Evolutionary conservation across 2,888 invertebrate species (phyloP).

Genomic region (Scrobipalpa atriplicella): DNA sequence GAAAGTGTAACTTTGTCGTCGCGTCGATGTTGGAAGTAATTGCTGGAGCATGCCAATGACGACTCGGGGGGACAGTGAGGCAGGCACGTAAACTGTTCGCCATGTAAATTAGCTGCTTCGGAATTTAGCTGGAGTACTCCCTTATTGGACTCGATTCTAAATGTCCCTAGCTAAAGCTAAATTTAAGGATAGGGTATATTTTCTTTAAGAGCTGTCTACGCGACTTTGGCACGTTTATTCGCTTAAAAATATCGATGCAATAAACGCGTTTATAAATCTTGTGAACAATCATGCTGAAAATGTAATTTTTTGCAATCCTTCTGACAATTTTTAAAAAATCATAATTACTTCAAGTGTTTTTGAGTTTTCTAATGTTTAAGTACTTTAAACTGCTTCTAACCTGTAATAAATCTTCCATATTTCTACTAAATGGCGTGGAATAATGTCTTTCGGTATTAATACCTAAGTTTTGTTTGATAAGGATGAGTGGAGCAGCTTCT

Average conservation of each 20-base stretch:
- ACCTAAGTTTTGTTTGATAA: constrained; percentile 43
- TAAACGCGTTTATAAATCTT: too few species aligned
- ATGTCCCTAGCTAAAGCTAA: too few species aligned
- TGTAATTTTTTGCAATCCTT: too few species aligned
- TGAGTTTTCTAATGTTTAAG: background rate
- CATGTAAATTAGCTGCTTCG: constrained; percentile 32
- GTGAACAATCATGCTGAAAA: too few species aligned
- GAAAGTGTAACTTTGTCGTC: background rate
- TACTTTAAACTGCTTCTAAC: background rate
- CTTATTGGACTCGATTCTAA: background rate
- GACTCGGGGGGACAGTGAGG: constrained; percentile 32
- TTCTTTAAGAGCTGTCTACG: too few species aligned
- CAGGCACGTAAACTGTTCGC: constrained; percentile 26
- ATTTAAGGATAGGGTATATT: too few species aligned
- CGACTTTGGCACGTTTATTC: too few species aligned
- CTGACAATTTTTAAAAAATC: too few species aligned
- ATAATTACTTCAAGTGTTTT: too few species aligned
- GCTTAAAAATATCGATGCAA: too few species aligned
- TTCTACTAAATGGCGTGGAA: constrained; percentile 32
- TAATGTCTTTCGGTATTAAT: constrained; percentile 39
- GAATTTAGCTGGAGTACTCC: constrained; percentile 51
- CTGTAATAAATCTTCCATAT: background rate
- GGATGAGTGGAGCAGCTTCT: constrained; percentile 32
- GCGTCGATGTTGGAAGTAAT: constrained; percentile 70
- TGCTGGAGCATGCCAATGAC: constrained; percentile 36